Base-by-base conservation (phyloP, 1,140 invertebrate genomes). In the Bursaphelenchus mucronatus region DNA sequence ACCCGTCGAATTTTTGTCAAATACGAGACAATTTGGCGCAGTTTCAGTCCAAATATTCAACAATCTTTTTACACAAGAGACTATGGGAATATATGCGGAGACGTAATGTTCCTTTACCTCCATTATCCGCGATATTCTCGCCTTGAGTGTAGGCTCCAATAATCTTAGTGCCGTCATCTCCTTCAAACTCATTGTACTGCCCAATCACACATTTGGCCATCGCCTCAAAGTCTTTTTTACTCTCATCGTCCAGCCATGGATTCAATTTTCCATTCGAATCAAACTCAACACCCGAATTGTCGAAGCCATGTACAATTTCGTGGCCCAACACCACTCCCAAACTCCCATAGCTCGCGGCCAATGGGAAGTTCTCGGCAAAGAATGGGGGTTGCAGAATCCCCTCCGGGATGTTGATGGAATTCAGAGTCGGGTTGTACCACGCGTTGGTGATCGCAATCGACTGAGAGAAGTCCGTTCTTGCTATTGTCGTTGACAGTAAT, bases 241-340 rank as follows among this genome's bases (percentile, higher is more conserved):
- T 66, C 5, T 40, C 17, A 40, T 56, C 63, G 30, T 64, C 67
- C 72, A 74, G 55, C 74, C 75, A 74, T 8, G 11, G 10, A 11
- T 49, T 17, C 6, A 70, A 49, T n/a, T 45, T 44, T 59, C 69
- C 69, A 44, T 57, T 46, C 49, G 59, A 54, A 43, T 74, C 49
- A 72, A 71, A 78, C 67, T 79, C 76, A 40, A 79, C 63, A 21
- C 75, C 75, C 49, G 64, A 21, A 56, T 76, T 73, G 51, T 76
- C 85, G 74, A 86, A 85, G 43, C 84, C 86, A 69, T 86, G 85
- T 13, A 82, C 83, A 21, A 86, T 79, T 76, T 86, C 86, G 73
- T 86, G 86, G 0, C 84, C 85, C 45, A 85, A 82, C 5, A 86
- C 82, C 17, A 85, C 80, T n/a, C 85, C 85, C n/a, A 86, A 69